phyloP scores from a whole-genome alignment of 2,888 invertebrate species.

The Sesia apiformis region DNA sequence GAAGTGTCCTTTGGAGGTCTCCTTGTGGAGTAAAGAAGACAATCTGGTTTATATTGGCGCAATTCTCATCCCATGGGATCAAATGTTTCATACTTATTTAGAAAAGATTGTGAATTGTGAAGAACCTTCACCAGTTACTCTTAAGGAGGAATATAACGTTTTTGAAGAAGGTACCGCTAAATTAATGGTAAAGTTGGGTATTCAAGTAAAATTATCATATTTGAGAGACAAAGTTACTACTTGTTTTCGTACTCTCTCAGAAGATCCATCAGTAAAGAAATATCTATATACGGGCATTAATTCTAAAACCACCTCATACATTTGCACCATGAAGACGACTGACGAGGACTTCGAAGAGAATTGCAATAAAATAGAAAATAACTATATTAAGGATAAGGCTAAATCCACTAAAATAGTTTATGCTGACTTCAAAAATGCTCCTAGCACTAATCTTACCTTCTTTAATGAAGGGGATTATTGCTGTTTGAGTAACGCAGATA shows the following conservation, averaged over 20 bases:
- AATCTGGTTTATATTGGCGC: slow-evolving; percentile 46
- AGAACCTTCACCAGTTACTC: slow-evolving; percentile 29
- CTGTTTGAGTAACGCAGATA: slow-evolving; percentile 51
- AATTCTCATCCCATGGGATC: slow-evolving; percentile 50
- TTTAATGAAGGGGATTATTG: slow-evolving; percentile 55
- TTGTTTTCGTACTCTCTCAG: slow-evolving; percentile 55
- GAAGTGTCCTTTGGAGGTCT: slow-evolving; percentile 44
- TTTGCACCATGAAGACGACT: slow-evolving; percentile 59
- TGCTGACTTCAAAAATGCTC: slow-evolving; percentile 57
- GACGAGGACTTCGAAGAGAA: slow-evolving; percentile 50
- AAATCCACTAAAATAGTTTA: slow-evolving; percentile 29
- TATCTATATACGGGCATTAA: slow-evolving; percentile 59
- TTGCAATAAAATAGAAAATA: slow-evolving; percentile 45
- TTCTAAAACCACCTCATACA: slow-evolving; percentile 56
- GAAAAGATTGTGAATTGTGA: slow-evolving; percentile 32
- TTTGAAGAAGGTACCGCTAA: slow-evolving; percentile 60
- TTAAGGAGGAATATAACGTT: slow-evolving; percentile 58
- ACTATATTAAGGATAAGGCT: slow-evolving; percentile 36
- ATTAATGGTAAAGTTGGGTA: slow-evolving; percentile 48
- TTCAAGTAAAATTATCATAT: slow-evolving; percentile 53
- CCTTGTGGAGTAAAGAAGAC: slow-evolving; percentile 61
- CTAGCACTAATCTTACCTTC: slow-evolving; percentile 49
- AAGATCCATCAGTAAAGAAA: slow-evolving; percentile 50
- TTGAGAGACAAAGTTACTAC: slow-evolving; percentile 51
- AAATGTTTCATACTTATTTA: slow-evolving; percentile 37